Evolutionary conservation across 1,140 invertebrate species (phyloP), one percentile per base, ranked within the genome.

Genomic region (Harpegnathos saltator): DNA sequence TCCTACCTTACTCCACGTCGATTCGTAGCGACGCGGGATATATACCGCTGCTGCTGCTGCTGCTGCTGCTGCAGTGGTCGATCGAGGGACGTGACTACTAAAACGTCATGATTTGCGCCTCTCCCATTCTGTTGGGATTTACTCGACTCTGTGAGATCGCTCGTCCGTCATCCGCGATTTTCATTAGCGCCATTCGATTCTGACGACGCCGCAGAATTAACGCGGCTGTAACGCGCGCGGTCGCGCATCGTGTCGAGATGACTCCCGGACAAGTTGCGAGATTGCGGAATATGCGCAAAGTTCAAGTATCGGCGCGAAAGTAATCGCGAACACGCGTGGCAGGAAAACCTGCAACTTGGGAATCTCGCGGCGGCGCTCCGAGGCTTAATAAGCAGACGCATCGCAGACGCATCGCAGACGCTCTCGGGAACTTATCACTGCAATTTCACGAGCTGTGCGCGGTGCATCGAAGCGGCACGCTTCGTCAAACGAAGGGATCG

Each of bases 361-460:
- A n/a, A 48, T 78, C 56, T 69, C 63, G 22, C 58, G 19, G n/a
- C 58, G 38, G n/a, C 24, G 26, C n/a, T 44, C 22, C 29, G 29
- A n/a, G 29, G 22, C 56, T 56, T 68, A 78, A 68, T 68, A 68
- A 77, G 62, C 62, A n/a, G 33, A 33, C 29, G n/a, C n/a, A n/a
- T n/a, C n/a, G n/a, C n/a, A n/a, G n/a, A 78, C 63, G 52, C 54
- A 69, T 78, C 56, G 75, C 29, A 56, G 19, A 15, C 29, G 24
- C 68, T 69, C 63, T 69, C 63, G 29, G 19, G 5, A 69, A 78
- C 29, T 78, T 56, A 68, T 56, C 69, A 14, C 63, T 38, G 19
- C 50, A 56, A 66, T 77, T 50, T 68, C 19, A 78, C 69, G 56
- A n/a, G 50, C 33, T 17, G 38, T 52, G 44, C 33, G 29, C 33